Evolutionary conservation across 2,888 invertebrate species (phyloP), one percentile per base, ranked within the genome.

Genomic region (Eustalomyia histrio): DNA sequence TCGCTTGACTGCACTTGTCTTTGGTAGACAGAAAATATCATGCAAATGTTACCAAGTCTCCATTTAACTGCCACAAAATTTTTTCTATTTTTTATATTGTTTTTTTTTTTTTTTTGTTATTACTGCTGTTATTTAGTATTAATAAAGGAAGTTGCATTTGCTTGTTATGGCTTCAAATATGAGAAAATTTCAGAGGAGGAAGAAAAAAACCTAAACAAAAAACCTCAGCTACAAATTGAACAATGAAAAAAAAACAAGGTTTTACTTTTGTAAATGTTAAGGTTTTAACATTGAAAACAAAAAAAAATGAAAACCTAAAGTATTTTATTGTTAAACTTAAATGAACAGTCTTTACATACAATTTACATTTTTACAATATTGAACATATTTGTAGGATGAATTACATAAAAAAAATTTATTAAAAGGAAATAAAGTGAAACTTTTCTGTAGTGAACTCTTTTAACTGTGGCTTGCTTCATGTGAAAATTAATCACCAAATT

Each of bases 1-100:
- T 24, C 71, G 81, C 78, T 81, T 74, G 74, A 81, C 78, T 81
- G 78, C 81, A 78, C 81, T 78, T 81, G 78, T 78, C 74, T 81
- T 78, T 78, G 81, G 60, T n/a, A 57, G 68, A 17, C 57, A 74
- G 76, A 18, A 68, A 80, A 73, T 43, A 43, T 81, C 78, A 81
- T 78, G 74, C 78, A 81, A 81, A 81, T 81, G 78, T 52, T 81
- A 65, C 61, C 72, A 50, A 57, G 29, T 14, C 16, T 57, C 29
- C 24, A 57, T 16, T 57, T 29, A 57, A 29, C 16, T 9, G 17
- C 33, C 14, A 67, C 61, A 67, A 61, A 35, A 35, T 64, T 29
- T 10, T 57, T 63, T n/a, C n/a, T n/a, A n/a, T n/a, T n/a, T n/a
- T n/a, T n/a, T n/a, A n/a, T n/a, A n/a, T n/a, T n/a, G 17, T 47